Evolutionary conservation across 2,797 vertebrate species (phyloP).

Genomic region (Lophotriccus pileatus): DNA sequence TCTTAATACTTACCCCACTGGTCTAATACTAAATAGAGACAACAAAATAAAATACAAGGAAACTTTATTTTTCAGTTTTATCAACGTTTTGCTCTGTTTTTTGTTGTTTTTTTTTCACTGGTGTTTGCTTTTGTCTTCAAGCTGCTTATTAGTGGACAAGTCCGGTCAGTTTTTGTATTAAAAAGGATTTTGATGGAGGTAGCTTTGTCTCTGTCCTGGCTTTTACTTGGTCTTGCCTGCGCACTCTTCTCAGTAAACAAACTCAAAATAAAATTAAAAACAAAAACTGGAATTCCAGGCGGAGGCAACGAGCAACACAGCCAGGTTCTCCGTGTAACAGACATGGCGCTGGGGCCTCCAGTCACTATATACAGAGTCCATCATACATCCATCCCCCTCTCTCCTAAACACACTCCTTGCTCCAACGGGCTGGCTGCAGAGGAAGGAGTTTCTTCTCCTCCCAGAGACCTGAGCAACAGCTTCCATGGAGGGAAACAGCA

Average conservation of each 20-base stretch:
- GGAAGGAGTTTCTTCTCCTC: constrained; percentile 62
- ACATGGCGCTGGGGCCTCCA: constrained; percentile 71
- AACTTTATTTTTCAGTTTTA: constrained; percentile 81
- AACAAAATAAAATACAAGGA: constrained; percentile 80
- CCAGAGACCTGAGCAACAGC: constrained; percentile 56
- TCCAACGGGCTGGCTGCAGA: constrained; percentile 67
- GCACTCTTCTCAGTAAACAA: constrained; percentile 64
- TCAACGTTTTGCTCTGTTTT: constrained; percentile 69
- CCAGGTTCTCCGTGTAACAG: constrained; percentile 77
- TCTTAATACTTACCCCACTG: not conserved
- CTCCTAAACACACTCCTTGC: constrained; percentile 71
- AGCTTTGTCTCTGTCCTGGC: constrained; percentile 83
- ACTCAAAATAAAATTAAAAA: constrained; percentile 78
- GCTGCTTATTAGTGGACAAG: constrained; percentile 73
- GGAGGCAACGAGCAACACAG: constrained; percentile 57
- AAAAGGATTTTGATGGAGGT: constrained; percentile 85
- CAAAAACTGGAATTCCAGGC: constrained; percentile 69
- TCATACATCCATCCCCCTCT: constrained; percentile 57
- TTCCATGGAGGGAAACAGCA: constrained; percentile 61
- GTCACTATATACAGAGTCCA: constrained; percentile 73
- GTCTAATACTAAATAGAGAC: not conserved
- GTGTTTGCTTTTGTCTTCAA: constrained; percentile 35
- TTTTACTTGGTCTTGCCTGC: constrained; percentile 62
- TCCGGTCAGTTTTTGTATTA: constrained; percentile 83
- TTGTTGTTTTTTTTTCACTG: not conserved